These are phyloP conservation scores for Diarsia dahlii DNA, from an alignment of 2,888 invertebrate species.

Conservation along the genomic window DNA sequence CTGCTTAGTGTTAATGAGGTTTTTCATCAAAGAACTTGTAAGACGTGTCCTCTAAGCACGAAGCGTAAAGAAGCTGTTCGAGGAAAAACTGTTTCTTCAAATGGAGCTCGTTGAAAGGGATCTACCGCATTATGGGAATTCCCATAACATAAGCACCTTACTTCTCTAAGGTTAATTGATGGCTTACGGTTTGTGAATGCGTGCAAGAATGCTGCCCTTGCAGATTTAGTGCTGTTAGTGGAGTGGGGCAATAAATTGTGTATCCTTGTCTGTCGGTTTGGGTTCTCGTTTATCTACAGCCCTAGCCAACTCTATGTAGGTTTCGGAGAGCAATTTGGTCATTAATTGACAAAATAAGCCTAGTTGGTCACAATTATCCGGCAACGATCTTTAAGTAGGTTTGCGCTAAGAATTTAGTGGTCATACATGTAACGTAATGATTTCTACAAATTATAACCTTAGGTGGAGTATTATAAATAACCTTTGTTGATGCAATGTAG, in stretches of 20 bases:
- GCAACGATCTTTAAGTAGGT: constrained; percentile 23
- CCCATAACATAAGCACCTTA: constrained; percentile 70
- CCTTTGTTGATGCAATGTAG: constrained; percentile 52
- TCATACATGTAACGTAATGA: constrained; percentile 8
- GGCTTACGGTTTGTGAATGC: constrained; percentile 79
- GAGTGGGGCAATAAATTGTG: constrained; percentile 76
- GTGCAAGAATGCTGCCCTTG: constrained; percentile 86
- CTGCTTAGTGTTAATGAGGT: constrained; percentile 42
- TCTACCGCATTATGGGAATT: constrained; percentile 73
- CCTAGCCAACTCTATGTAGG: constrained; percentile 33
- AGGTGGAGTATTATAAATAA: constrained; percentile 7
- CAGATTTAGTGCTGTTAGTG: constrained; percentile 81
- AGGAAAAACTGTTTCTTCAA: constrained; percentile 42
- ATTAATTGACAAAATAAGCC: constrained; percentile 24
- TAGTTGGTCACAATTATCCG: constrained; percentile 28
- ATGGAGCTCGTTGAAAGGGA: constrained; percentile 55
- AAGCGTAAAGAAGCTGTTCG: constrained; percentile 39
- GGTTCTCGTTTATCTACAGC: constrained; percentile 57
- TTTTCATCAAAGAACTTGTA: constrained; percentile 51
- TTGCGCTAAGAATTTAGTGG: not conserved
- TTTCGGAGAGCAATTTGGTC: constrained; percentile 40
- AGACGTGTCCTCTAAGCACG: constrained; percentile 27
- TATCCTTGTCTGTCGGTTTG: constrained; percentile 70
- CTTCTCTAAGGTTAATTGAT: constrained; percentile 82
- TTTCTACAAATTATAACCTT: constrained; percentile 26